phyloP scores from a whole-genome alignment of 1,140 invertebrate species.

The Drosophila repleta region DNA sequence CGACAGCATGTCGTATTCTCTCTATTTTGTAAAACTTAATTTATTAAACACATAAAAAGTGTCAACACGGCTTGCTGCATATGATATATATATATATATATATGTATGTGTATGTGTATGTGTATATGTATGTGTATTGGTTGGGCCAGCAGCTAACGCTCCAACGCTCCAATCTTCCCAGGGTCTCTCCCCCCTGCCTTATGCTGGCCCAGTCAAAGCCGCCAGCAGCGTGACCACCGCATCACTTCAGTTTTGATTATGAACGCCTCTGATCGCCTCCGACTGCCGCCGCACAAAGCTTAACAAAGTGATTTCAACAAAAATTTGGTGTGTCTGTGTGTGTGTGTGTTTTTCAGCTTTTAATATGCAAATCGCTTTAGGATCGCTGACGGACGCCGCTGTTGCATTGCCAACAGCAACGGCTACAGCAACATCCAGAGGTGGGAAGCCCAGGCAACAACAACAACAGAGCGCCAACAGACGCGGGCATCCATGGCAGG shows the following conservation, averaged over 20 bases:
- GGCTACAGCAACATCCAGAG: constrained; percentile 10
- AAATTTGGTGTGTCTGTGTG: neutral
- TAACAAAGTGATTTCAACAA: constrained; percentile 73
- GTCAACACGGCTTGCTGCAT: constrained; percentile 75
- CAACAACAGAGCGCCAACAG: constrained; percentile 54
- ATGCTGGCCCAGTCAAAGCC: neutral
- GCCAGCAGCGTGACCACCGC: constrained; percentile 45
- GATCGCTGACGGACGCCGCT: constrained; percentile 71
- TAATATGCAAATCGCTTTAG: constrained; percentile 72
- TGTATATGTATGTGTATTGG: constrained; percentile 28
- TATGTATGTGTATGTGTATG: too few species aligned
- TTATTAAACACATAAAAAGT: constrained; percentile 81
- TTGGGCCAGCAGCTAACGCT: constrained; percentile 35
- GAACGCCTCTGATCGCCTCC: constrained; percentile 71
- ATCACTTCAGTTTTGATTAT: constrained; percentile 78
- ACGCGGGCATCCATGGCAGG: constrained; percentile 38
- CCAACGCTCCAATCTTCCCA: neutral
- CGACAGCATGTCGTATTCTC: constrained; percentile 31
- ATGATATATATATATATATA: constrained; percentile 62
- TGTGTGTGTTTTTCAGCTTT: constrained; percentile 6
- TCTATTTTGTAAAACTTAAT: constrained; percentile 79
- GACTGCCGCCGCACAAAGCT: constrained; percentile 65
- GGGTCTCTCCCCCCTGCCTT: neutral
- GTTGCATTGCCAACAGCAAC: constrained; percentile 41
- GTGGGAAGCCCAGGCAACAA: constrained; percentile 16